Conservation (phyloP, 1,140 invertebrate genomes). For the Aphaenogaster floridana region DNA sequence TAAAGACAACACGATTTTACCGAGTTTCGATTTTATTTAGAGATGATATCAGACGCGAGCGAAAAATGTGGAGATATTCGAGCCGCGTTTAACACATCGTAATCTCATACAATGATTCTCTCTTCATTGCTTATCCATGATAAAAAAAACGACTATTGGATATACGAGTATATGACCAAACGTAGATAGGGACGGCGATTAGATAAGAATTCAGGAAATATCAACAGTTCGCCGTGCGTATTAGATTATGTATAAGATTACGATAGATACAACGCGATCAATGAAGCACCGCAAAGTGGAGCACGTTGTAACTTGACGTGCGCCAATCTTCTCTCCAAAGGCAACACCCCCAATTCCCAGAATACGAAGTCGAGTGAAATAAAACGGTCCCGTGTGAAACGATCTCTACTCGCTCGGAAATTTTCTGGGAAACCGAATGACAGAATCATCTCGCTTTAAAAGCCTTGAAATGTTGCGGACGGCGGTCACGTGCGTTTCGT, state of each 20-base stretch:
- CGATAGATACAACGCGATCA: not conserved
- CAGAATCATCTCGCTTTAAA: not conserved
- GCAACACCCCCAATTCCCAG: not conserved
- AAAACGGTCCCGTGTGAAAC: not conserved
- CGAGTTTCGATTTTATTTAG: not conserved
- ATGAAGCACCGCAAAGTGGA: not conserved
- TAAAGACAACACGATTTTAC: not conserved
- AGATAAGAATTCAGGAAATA: conserved; percentile 26
- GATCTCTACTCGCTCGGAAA: not conserved
- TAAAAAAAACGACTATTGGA: not conserved
- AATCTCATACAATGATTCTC: not conserved
- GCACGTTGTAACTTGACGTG: not conserved
- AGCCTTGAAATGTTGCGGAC: not conserved
- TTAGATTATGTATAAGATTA: not conserved
- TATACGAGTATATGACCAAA: not conserved
- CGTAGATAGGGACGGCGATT: not conserved
- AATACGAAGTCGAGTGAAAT: not conserved
- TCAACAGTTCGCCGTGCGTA: not conserved
- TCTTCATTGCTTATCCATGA: not conserved
- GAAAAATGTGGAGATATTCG: not conserved
- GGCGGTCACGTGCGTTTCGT: not conserved
- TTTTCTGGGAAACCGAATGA: not conserved
- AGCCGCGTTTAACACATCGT: not conserved
- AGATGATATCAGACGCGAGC: not conserved
- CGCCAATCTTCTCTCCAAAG: not conserved